A percentile compares a stretch with the other conserved stretches of the same genome.
These are phyloP conservation scores for Microctenopoma lineatum DNA, from an alignment of 2,797 vertebrate species.

Conservation along the genomic window DNA sequence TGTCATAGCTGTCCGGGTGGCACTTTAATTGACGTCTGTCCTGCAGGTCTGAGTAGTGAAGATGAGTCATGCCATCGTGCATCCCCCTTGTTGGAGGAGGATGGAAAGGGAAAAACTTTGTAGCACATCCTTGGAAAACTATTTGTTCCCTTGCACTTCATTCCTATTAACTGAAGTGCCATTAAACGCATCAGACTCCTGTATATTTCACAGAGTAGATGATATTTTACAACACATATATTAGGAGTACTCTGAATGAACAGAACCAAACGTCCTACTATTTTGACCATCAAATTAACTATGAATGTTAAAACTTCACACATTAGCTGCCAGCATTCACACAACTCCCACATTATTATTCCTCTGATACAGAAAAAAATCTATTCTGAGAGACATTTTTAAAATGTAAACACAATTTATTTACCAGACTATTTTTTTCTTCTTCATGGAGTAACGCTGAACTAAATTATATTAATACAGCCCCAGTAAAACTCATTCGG, in stretches of 20 bases:
- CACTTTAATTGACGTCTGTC: conserved; percentile 34
- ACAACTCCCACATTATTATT: conserved; percentile 52
- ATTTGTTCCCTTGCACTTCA: neutral
- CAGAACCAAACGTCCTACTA: conserved; percentile 29
- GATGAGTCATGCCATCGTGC: conserved; percentile 19
- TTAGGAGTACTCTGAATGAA: conserved; percentile 28
- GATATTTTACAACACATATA: conserved; percentile 9
- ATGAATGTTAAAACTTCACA: conserved; percentile 61
- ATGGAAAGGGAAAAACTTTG: conserved; percentile 23
- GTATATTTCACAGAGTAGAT: neutral
- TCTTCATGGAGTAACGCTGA: neutral
- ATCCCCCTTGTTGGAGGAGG: conserved; percentile 5
- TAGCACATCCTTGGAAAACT: neutral
- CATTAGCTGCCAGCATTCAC: conserved; percentile 50
- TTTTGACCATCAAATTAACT: conserved; percentile 41
- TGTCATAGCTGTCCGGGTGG: conserved; percentile 13
- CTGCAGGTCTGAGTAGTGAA: conserved; percentile 28
- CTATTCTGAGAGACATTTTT: conserved; percentile 11
- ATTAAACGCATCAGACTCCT: neutral
- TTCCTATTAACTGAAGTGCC: neutral
- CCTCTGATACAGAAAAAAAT: conserved; percentile 11
- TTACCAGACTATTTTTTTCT: conserved; percentile 18
- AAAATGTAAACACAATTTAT: conserved; percentile 32
- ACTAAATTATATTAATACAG: conserved; percentile 15
- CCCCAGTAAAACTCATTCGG: neutral